These are phyloP conservation scores for Cyprinodon variegatus DNA, from an alignment of 2,113 vertebrate genomes.

Conservation along the genomic window DNA sequence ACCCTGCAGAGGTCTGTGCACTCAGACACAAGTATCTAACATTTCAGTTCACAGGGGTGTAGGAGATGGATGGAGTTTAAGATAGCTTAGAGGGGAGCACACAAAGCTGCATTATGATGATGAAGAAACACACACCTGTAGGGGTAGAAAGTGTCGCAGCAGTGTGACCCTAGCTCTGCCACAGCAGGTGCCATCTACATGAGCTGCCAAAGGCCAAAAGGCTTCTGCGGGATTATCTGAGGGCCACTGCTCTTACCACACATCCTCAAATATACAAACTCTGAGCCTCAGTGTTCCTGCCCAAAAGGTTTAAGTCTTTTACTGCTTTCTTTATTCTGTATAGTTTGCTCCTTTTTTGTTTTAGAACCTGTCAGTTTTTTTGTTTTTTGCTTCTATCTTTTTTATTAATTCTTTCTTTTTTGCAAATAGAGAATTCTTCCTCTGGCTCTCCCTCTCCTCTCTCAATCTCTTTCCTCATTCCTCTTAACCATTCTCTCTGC, in stretches of 20 bases:
- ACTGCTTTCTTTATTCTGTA: not conserved
- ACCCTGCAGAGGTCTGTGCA: constrained; percentile 53
- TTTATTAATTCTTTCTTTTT: constrained; percentile 46
- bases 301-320: not conserved
- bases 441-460: constrained; percentile 49
- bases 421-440: constrained; percentile 57
- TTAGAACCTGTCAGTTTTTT: constrained; percentile 27
- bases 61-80: constrained; percentile 53
- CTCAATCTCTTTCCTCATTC: constrained; percentile 58
- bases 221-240: constrained; percentile 60
- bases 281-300: not conserved
- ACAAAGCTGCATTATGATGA: constrained; percentile 34
- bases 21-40: constrained; percentile 43
- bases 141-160: constrained; percentile 52
- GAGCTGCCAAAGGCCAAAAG: constrained; percentile 52
- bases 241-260: constrained; percentile 43
- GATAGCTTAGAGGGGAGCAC: constrained; percentile 29
- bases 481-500: constrained; percentile 58
- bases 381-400: constrained; percentile 38
- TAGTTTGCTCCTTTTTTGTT: constrained; percentile 11
- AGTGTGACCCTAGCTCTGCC: constrained; percentile 63
- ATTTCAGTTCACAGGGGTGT: constrained; percentile 50
- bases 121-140: constrained; percentile 37
- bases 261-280: constrained; percentile 19
- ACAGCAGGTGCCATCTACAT: constrained; percentile 73